Percentiles rank a stretch among this genome's conserved stretches.
Conservation (phyloP, 2,888 invertebrate genomes). For the Brenthis hecate region DNA sequence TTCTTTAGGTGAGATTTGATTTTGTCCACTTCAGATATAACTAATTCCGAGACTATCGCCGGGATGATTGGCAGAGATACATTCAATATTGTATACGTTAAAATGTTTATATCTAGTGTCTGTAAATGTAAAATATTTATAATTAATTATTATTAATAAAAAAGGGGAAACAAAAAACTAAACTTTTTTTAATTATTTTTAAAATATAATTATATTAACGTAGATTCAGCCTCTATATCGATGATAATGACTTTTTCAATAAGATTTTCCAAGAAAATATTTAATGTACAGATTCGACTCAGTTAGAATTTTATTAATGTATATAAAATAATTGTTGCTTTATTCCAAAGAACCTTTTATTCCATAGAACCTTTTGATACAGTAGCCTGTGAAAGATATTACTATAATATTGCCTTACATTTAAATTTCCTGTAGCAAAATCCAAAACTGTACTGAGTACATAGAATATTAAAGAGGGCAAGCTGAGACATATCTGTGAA, state of each 20-base stretch:
- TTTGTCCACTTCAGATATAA: conserved; percentile 25
- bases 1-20: conserved; percentile 23
- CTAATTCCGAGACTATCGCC: conserved; percentile 23
- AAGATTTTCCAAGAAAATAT: no score
- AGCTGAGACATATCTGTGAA: background rate
- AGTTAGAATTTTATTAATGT: no score
- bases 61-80: conserved; percentile 12
- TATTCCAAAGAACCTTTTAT: no score
- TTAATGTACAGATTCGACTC: no score
- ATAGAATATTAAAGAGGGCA: conserved; percentile 10
- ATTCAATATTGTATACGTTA: background rate
- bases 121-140: background rate
- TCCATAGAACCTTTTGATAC: background rate
- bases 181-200: no score
- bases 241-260: no score
- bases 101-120: background rate
- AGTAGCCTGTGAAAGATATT: background rate
- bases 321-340: no score
- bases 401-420: no score
- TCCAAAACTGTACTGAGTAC: conserved; percentile 1
- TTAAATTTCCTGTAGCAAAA: background rate
- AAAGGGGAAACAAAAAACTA: no score
- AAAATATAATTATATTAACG: no score
- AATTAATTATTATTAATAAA: no score
- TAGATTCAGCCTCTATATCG: no score